A percentile compares a stretch with the other conserved stretches of the same genome.
These are phyloP conservation scores for Galeopterus variegatus DNA, from an alignment of 2,113 vertebrate species.

Conservation along the genomic window DNA sequence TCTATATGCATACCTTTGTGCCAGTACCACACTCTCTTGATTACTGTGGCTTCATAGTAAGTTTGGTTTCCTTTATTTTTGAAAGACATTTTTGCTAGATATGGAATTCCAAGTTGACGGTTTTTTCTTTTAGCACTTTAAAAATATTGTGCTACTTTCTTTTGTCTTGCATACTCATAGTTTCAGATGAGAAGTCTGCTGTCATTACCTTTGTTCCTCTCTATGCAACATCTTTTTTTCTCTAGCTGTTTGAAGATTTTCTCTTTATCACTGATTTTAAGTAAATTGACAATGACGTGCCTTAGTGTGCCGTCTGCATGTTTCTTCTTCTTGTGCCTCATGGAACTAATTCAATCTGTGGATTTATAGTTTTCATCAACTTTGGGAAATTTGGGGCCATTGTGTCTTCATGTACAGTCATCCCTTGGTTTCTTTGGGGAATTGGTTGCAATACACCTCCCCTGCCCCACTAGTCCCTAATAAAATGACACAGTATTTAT, in stretches of 20 bases:
- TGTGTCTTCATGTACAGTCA: not conserved
- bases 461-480: no score
- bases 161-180: not conserved
- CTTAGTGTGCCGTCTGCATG: not conserved
- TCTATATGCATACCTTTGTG: not conserved
- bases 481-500: no score
- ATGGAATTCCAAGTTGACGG: not conserved
- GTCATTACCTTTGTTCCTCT: not conserved
- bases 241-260: not conserved
- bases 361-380: not conserved
- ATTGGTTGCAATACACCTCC: no score
- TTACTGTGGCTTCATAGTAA: not conserved
- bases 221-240: not conserved
- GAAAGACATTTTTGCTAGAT: not conserved
- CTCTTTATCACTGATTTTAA: not conserved
- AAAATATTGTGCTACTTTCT: not conserved
- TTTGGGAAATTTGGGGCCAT: not conserved
- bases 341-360: not conserved
- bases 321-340: not conserved
- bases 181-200: not conserved
- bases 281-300: not conserved
- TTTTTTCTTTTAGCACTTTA: not conserved
- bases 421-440: no score
- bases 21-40: not conserved
- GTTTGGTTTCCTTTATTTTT: constrained; percentile 4